Conservation (phyloP, 2,888 invertebrate genomes). For the Allygus modestus region DNA sequence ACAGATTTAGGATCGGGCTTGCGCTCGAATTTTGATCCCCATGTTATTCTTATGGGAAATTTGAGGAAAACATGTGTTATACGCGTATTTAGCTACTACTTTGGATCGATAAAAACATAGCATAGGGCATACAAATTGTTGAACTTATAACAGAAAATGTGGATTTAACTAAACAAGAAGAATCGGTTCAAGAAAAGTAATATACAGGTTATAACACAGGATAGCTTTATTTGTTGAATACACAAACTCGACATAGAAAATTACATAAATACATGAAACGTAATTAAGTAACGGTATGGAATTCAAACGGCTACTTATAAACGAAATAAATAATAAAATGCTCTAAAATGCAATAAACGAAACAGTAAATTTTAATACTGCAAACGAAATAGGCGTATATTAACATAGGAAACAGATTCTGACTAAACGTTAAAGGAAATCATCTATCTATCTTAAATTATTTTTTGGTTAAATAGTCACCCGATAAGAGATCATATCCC, state of each 20-base stretch:
- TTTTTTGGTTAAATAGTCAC: slow-evolving; percentile 49
- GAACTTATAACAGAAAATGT: too few species aligned
- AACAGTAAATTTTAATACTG: slow-evolving; percentile 50
- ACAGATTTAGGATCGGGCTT: too few species aligned
- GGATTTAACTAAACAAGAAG: too few species aligned
- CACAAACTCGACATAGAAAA: slow-evolving; percentile 40
- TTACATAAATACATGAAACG: slow-evolving; percentile 33
- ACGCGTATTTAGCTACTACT: too few species aligned
- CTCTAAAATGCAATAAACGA: slow-evolving; percentile 48
- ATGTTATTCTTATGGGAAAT: too few species aligned
- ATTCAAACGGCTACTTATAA: slow-evolving; percentile 38
- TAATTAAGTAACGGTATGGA: slow-evolving; percentile 18
- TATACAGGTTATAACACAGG: too few species aligned
- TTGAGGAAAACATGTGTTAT: too few species aligned
- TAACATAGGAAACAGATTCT: slow-evolving; percentile 44
- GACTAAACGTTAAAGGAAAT: slow-evolving; percentile 19
- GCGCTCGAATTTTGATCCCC: too few species aligned
- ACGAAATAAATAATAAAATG: slow-evolving; percentile 58
- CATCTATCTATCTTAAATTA: slow-evolving; percentile 47
- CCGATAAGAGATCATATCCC: slow-evolving; percentile 43
- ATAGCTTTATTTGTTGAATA: slow-evolving; percentile 43
- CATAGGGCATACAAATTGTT: too few species aligned
- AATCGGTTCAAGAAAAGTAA: too few species aligned
- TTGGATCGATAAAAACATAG: too few species aligned
- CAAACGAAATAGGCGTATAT: slow-evolving; percentile 1